Evolutionary conservation across 2,888 invertebrate genomes (phyloP), one percentile per base, ranked within the genome.

Genomic region (Ichneumoninae sp.): DNA sequence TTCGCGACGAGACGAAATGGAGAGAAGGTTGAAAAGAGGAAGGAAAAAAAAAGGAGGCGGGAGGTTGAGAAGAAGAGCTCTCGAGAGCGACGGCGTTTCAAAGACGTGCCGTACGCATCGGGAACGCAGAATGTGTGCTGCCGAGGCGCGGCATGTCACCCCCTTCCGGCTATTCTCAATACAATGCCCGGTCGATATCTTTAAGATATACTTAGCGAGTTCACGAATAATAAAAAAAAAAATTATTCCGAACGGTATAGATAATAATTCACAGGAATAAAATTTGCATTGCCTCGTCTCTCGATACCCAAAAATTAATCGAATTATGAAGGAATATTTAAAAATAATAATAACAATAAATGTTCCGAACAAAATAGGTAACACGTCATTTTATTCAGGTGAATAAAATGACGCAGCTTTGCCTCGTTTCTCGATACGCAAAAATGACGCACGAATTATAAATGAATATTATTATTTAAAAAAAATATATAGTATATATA

Each of bases 1-100:
- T 57, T 83, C 68, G 75, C 81, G 83, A 65, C 86, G 85, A 87
- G 88, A 87, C 87, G 87, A 83, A 86, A 87, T 80, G 85, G 75
- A 86, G 87, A 81, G 87, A 83, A 88, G 85, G 83, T 83, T 81
- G 83, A 80, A 82, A 78, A 85, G 63, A 86, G 71, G 73, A 66
- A 40, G 40, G 33, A 65, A 86, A 73, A 84, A 83, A 66, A 79
- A 69, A 57, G 50, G 79, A 76, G 36, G 30, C 40, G 26, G 66
- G 60, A 71, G 66, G 33, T 52, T 65, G 71, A 30, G 22, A 60
- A 63, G 50, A 40, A 57, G 54, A 71, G 52, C 60, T 33, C 57
- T 71, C 70, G 73, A 60, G 66, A 79, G 54, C 83, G 76, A 83
- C 84, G 78, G 74, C 77, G 63, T 69, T 70, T 84, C 81, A 81